Conservation (phyloP, 2,888 invertebrate species). For the Phyllotreta cruciferae region DNA sequence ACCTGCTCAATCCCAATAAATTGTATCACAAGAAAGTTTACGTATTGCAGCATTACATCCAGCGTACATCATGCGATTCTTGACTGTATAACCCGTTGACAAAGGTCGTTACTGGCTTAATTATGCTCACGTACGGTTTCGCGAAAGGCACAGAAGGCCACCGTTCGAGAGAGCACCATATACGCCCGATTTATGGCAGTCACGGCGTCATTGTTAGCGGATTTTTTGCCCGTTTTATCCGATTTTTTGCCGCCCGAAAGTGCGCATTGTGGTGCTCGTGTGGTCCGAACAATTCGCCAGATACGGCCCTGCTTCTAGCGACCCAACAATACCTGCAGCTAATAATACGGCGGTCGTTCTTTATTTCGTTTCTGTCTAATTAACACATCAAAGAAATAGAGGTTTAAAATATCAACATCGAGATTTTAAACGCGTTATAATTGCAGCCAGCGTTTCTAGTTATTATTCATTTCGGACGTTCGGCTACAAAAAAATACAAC, state of each 20-base stretch:
- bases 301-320: too few species aligned
- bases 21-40: not conserved
- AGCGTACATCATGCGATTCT: not conserved
- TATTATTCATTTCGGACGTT: not conserved
- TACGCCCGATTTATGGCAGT: conserved; percentile 54
- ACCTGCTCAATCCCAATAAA: not conserved
- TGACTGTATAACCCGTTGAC: conserved; percentile 3
- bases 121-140: conserved; percentile 59
- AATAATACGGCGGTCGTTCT: not conserved
- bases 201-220: conserved; percentile 54
- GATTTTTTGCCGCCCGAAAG: conserved; percentile 2
- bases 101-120: conserved; percentile 58
- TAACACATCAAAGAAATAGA: conserved; percentile 14
- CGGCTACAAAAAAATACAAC: not conserved
- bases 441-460: conserved; percentile 1
- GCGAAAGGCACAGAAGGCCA: conserved; percentile 49
- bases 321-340: not conserved
- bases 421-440: conserved; percentile 15
- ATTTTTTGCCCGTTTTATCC: conserved; percentile 39
- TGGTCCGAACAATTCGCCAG: conserved; percentile 6
- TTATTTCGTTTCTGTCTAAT: conserved; percentile 12
- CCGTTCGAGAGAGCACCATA: conserved; percentile 49
- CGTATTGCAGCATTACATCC: not conserved
- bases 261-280: conserved; percentile 22
- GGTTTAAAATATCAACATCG: conserved; percentile 1